Percentiles rank a stretch among this genome's conserved stretches.
phyloP scores from a whole-genome alignment of 1,140 invertebrate species.

The Drosophila persimilis region DNA sequence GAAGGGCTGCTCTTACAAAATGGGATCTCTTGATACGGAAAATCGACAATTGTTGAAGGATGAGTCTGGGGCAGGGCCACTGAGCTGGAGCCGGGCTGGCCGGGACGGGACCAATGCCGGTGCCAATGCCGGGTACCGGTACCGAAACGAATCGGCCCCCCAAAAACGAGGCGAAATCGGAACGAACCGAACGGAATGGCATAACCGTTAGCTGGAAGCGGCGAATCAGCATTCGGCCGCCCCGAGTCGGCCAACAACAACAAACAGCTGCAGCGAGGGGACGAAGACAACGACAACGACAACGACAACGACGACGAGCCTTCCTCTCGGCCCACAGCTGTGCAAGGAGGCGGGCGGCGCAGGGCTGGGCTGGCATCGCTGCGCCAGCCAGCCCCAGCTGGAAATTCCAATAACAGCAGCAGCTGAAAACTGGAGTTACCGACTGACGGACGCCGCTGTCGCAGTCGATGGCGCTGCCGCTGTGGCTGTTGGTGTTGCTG shows the following conservation, averaged over 20 bases:
- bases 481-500: slow-evolving; percentile 10
- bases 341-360: slow-evolving; percentile 13
- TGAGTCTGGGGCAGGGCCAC: background rate
- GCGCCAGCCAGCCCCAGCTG: slow-evolving; percentile 36
- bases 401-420: slow-evolving; percentile 38
- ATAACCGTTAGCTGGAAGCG: slow-evolving; percentile 53
- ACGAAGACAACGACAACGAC: slow-evolving; percentile 14
- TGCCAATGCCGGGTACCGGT: slow-evolving; percentile 17
- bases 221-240: slow-evolving; percentile 32
- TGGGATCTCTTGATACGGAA: background rate
- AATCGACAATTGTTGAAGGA: slow-evolving; percentile 16
- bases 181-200: slow-evolving; percentile 12
- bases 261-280: background rate
- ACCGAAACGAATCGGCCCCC: slow-evolving; percentile 29
- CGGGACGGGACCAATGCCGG: slow-evolving; percentile 6
- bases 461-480: background rate
- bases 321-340: slow-evolving; percentile 49
- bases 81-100: background rate
- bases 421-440: slow-evolving; percentile 49
- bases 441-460: slow-evolving; percentile 45
- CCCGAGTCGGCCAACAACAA: slow-evolving; percentile 16
- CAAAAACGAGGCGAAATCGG: slow-evolving; percentile 14
- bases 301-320: slow-evolving; percentile 45
- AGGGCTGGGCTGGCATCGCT: slow-evolving; percentile 21
- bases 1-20: too few relatives aligned